Evolutionary conservation across 2,113 vertebrate species (phyloP).

Genomic region (Hyperopisus bebe): DNA sequence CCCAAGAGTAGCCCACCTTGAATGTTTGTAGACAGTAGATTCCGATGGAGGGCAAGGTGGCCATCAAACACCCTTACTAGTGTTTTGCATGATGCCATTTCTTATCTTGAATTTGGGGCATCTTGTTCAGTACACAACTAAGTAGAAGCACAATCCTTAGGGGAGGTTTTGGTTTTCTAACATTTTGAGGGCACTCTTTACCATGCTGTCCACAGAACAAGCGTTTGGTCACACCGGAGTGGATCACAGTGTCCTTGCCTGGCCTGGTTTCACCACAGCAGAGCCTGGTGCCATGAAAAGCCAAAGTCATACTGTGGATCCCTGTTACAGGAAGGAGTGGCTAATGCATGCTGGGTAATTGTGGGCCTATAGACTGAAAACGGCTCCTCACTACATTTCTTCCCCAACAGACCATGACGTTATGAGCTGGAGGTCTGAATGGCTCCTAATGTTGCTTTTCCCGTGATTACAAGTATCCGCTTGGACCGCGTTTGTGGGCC

Average conservation of each 20-base stretch:
- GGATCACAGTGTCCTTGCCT: conserved; percentile 33
- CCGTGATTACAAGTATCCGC: background rate
- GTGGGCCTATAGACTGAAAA: background rate
- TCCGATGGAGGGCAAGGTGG: conserved; percentile 29
- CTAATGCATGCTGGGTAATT: background rate
- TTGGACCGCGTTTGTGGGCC: background rate
- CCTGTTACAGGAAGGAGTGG: background rate
- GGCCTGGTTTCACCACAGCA: conserved; percentile 37
- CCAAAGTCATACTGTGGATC: background rate
- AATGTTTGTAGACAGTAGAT: conserved; percentile 39
- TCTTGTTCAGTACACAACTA: conserved; percentile 44
- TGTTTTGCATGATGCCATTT: conserved; percentile 38
- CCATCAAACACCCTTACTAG: conserved; percentile 51
- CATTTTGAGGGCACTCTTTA: background rate
- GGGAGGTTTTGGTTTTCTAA: conserved; percentile 52
- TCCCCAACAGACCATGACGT: background rate
- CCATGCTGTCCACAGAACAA: background rate
- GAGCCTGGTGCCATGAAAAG: conserved; percentile 43
- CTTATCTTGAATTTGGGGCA: conserved; percentile 37
- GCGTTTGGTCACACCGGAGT: conserved; percentile 30
- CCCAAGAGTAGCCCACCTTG: conserved; percentile 35
- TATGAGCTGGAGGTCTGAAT: background rate
- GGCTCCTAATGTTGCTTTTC: background rate
- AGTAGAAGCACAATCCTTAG: conserved; percentile 44
- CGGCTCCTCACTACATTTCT: background rate